Evolutionary conservation across 64 coral and sea anemone species (phyloP), one percentile per base, ranked within the genome.

Genomic region (Actinia equina): DNA sequence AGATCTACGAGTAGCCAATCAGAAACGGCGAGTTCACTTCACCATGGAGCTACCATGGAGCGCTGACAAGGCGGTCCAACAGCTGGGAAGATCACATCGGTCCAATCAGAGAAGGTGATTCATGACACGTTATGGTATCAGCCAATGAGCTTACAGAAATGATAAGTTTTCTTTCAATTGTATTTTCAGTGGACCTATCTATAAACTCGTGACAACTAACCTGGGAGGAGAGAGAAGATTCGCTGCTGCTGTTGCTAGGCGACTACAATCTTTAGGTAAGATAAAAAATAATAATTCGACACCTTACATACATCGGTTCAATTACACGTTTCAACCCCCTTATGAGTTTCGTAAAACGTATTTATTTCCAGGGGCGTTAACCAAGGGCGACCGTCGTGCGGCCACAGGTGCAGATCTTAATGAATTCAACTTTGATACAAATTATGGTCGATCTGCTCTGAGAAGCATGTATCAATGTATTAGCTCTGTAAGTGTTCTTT

Each of bases 31-130:
- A 89, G 91, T 99, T 88, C 97, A 99, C 49, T 52, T 99, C 57
- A 99, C 97, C 8, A 95, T 99, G 69, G 97, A 99, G 86, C 86
- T 99, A 86, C 93, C 97, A 0, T 99, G 97, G 97, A 99, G 97
- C 71, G 97, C 97, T 89, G 97, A 99, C 64, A 99, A 99, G 79
- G 97, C 97, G 77, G 97, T 99, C 0, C 97, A 99, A 41, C 97
- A 99, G 30, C 86, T 99, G 0, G 97, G 97, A 64, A 89, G 97
- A 65, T 99, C 97, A 84, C 97, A 99, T 87, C 91, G 97, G 59
- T 99, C 97, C 9, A 99, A 99, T 60, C 97, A 99, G 86, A 93
- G 91, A 64, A 99, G 97, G 97, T 99, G 54, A 69, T 44, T 62
- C 16, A 18, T 3, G 17, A 57, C 69, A 74, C 26, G 69, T 74